Evolutionary conservation across 2,797 vertebrate species (phyloP), one percentile per base, ranked within the genome.

Genomic region (Sylvia borin): DNA sequence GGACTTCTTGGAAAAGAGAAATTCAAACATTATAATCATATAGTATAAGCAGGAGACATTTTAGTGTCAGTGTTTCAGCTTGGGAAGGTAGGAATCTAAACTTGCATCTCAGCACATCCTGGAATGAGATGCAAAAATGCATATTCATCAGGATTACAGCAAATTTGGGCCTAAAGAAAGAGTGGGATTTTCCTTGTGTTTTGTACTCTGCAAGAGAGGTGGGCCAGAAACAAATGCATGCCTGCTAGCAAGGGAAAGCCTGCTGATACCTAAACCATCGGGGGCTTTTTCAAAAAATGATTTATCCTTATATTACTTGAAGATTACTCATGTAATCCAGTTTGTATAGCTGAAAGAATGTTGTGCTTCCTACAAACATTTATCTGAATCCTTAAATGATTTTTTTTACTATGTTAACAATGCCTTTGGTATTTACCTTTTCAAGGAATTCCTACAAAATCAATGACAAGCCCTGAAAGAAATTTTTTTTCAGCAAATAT

Each of bases 291-390:
- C 88, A 87, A 85, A 83, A 96, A 95, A 65, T 79, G 32, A 86
- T 95, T 97, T 93, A 91, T 97, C 90, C 86, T 91, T 93, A 88
- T 50, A 84, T 60, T 95, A 76, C 93, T 94, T 84, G 77, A 96
- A 97, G 96, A 96, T 97, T 97, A 96, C 86, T 95, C 82, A 2
- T 94, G 96, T 97, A 97, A 97, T 97, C 96, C 95, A 96, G 94
- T 96, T 96, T 96, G 94, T 82, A 93, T 90, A 96, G 93, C 96
- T 87, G 66, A 95, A 93, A 78, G 85, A 94, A 94, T 88, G 58
- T 87, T 3, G 2, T 87, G 79, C 91, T 96, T 95, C 83, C 74
- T 65, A 62, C 71, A 92, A 96, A 94, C 50, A 87, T n/a, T 78
- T 84, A 85, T 92, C 91, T 79, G 88, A 96, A 92, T 92, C 68